phyloP scores from a whole-genome alignment of 2,888 invertebrate species.

The Patella depressa region DNA sequence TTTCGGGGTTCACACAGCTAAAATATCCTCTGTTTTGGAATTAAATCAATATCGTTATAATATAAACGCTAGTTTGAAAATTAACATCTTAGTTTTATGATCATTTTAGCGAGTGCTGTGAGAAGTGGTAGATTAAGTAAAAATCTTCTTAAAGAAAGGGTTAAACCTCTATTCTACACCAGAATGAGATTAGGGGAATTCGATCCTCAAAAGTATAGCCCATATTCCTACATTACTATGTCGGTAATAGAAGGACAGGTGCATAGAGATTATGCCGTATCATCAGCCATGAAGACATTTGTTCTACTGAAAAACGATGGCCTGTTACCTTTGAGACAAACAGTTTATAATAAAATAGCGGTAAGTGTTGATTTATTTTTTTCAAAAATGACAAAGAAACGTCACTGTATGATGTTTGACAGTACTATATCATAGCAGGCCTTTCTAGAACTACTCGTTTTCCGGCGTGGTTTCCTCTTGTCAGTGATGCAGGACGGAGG shows the following conservation, averaged over 20 bases:
- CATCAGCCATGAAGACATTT: conserved; percentile 49
- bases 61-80: too few species aligned
- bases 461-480: too few species aligned
- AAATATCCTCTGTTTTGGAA: too few species aligned
- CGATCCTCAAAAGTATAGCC: conserved; percentile 43
- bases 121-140: conserved; percentile 11
- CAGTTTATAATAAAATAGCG: neutral
- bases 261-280: conserved; percentile 48
- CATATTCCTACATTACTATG: conserved; percentile 40
- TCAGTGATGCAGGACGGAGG: too few species aligned
- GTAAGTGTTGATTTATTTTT: neutral
- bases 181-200: conserved; percentile 40
- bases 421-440: too few species aligned
- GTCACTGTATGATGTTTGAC: too few species aligned
- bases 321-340: conserved; percentile 23
- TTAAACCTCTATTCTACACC: conserved; percentile 32
- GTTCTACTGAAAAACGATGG: conserved; percentile 49
- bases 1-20: too few species aligned
- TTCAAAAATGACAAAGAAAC: too few species aligned
- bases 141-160: conserved; percentile 11
- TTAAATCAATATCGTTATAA: too few species aligned
- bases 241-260: conserved; percentile 40
- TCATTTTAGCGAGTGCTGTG: conserved; percentile 4
- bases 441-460: too few species aligned
- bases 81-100: too few species aligned